Evolutionary conservation across 1,140 invertebrate species (phyloP).

Genomic region (Chionoecetes opilio): DNA sequence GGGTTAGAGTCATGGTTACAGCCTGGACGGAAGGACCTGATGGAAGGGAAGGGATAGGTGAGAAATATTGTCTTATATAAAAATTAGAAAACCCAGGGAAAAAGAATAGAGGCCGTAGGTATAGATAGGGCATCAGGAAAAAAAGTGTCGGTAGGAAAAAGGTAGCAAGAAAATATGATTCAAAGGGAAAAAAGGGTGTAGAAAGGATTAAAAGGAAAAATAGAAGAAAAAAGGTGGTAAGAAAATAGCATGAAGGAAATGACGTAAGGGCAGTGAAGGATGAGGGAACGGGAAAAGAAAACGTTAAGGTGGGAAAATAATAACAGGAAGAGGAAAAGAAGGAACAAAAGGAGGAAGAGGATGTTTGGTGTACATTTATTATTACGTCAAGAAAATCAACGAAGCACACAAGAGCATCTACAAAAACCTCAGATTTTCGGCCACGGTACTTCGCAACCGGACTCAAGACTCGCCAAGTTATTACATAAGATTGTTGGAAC

Average conservation of each 20-base stretch:
- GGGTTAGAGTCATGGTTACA: neutral
- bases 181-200: neutral
- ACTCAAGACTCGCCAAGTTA: neutral
- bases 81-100: neutral
- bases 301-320: neutral
- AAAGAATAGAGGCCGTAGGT: neutral
- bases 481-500: neutral
- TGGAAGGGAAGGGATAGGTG: neutral
- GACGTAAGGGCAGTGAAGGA: neutral
- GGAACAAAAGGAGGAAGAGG: neutral
- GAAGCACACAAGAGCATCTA: too few species aligned
- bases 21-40: neutral
- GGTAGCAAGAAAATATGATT: neutral
- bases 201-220: neutral
- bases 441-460: neutral
- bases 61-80: neutral
- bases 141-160: neutral
- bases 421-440: too few species aligned
- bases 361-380: too few species aligned
- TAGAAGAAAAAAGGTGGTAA: neutral
- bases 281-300: neutral
- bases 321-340: neutral
- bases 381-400: too few species aligned
- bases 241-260: neutral
- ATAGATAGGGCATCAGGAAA: neutral